Evolutionary conservation across 2,797 vertebrate species (phyloP).

Genomic region (Micrastur ruficollis): DNA sequence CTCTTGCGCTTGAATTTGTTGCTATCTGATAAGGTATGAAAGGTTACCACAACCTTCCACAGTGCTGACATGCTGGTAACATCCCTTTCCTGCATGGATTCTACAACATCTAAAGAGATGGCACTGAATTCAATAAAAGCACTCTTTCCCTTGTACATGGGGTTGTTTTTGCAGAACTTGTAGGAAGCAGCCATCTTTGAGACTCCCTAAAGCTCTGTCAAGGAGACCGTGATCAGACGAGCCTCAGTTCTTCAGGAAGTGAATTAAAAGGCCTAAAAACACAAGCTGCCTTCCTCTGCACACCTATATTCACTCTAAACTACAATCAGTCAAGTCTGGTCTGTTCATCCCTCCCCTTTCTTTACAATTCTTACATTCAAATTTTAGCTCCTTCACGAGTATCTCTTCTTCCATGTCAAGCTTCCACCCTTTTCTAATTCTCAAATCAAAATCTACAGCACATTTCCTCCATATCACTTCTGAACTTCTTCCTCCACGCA

Average conservation of each 20-base stretch:
- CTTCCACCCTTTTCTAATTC: not conserved
- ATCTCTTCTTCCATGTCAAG: not conserved
- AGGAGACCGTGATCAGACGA: not conserved
- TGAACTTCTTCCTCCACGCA: not conserved
- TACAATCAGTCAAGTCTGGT: fast-evolving
- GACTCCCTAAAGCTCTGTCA: not conserved
- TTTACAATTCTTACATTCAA: not conserved
- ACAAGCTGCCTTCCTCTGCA: not conserved
- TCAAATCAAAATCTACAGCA: not conserved
- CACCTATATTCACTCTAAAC: not conserved
- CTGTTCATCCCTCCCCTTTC: not conserved
- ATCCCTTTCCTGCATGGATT: not conserved
- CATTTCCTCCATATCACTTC: not conserved
- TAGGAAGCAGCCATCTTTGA: not conserved
- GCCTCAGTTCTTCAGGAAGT: not conserved
- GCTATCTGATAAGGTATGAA: not conserved
- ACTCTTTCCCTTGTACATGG: fast-evolving
- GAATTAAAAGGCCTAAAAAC: not conserved
- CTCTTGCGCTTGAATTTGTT: not conserved
- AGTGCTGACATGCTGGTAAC: not conserved
- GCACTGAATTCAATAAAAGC: not conserved
- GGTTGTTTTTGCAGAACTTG: not conserved
- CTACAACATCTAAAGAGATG: not conserved
- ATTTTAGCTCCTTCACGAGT: not conserved
- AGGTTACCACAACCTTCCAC: not conserved